phyloP scores from a whole-genome alignment of 2,113 vertebrate genomes.

The Pristiophorus japonicus region DNA sequence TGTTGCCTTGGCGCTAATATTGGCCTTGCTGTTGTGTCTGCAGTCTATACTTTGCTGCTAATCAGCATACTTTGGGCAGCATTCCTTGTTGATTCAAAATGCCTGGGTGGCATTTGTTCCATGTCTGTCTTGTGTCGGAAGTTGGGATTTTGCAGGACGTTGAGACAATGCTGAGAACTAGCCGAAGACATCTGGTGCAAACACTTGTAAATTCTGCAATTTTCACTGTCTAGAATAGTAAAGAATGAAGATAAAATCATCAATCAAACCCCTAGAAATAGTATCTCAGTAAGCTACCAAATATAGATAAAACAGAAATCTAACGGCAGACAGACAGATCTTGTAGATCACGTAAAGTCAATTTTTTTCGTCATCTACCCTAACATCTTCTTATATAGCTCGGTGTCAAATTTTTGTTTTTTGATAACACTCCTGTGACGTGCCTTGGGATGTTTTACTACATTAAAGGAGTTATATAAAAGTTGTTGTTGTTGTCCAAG shows the following conservation, averaged over 20 bases:
- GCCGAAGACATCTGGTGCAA: not conserved
- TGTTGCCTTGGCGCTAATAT: not conserved
- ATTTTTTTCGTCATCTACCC: no score
- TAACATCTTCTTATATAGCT: no score
- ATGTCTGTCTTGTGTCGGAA: no score
- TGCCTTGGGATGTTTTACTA: no score
- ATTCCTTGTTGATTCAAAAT: not conserved
- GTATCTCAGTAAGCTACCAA: not conserved
- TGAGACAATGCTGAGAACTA: not conserved
- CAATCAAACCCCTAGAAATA: not conserved
- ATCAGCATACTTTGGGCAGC: not conserved
- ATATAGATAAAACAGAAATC: not conserved
- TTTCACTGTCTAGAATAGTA: not conserved
- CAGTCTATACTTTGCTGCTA: not conserved
- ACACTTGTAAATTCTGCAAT: not conserved
- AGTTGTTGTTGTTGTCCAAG: not conserved
- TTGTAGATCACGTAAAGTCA: not conserved
- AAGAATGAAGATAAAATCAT: not conserved
- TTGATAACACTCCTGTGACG: no score
- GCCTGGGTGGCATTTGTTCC: not conserved
- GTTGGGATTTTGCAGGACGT: not conserved
- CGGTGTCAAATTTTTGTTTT: no score
- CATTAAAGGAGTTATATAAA: no score
- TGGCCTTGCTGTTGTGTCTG: not conserved
- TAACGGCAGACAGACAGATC: not conserved